Evolutionary conservation across 1,140 invertebrate genomes (phyloP), one percentile per base, ranked within the genome.

Genomic region (Venustaconcha ellipsiformis): DNA sequence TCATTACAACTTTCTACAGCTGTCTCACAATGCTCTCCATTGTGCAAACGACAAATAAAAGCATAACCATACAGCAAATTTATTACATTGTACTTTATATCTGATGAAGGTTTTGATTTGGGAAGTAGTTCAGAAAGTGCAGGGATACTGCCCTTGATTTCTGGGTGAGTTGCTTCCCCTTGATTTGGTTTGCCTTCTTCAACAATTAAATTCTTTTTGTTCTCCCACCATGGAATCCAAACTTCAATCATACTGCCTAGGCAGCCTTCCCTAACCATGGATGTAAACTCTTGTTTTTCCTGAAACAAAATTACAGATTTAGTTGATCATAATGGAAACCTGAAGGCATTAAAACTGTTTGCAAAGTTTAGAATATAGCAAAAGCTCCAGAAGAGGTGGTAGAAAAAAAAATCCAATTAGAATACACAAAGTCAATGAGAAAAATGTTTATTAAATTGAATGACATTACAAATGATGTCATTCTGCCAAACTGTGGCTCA

Each of bases 161-260:
- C 37, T 20, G 70, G 70, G n/a, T 57, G 18, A 23, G 37, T 2
- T 20, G 30, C 37, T 14, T 14, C 11, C 12, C 30, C 20, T 13
- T n/a, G 65, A 18, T n/a, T 48, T 14, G 23, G 14, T n/a, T 62
- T 62, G 5, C 67, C 57, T 1, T 65, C 68, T 63, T 76, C 74
- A n/a, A 68, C 48, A 30, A 76, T 63, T 59, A 76, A 59, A 2
- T 67, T 58, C n/a, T 17, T 14, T 57, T 59, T 17, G 15, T 56
- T 63, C 26, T 64, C 76, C 88, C 88, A 89, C 87, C 87, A 89
- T 8, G 88, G 88, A 15, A 83, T 84, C 88, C 87, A 89, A 4
- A 88, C 55, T 75, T 88, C 83, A 14, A 89, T 77, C 18, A 89
- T 72, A n/a, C 79, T 83, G 62, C 82, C 83, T 58, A 89, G 78